These are phyloP conservation scores for Aphelocoma californica DNA, from an alignment of 2,797 vertebrate genomes.

Conservation along the genomic window DNA sequence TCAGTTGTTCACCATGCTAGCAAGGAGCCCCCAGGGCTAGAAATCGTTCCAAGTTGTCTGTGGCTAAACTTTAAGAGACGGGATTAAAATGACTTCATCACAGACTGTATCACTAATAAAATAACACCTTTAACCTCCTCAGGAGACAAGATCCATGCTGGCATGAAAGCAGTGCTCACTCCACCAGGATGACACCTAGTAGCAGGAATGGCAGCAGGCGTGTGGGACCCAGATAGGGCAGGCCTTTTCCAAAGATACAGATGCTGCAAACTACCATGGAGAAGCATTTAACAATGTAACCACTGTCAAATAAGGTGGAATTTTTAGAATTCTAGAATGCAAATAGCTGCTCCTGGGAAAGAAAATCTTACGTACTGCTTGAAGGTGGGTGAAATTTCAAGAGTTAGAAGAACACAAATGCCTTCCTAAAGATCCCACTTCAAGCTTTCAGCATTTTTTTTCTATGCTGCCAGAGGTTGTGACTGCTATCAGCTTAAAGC, in stretches of 20 bases:
- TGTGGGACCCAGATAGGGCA: not conserved
- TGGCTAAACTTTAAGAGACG: not conserved
- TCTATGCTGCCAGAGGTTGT: not conserved
- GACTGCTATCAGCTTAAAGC: not conserved
- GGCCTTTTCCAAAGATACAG: not conserved
- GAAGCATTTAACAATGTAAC: not conserved
- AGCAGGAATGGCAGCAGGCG: not conserved
- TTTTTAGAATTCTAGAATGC: not conserved
- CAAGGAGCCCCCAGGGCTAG: fast-evolving
- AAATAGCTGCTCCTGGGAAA: not conserved
- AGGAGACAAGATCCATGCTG: not conserved
- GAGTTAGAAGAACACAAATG: not conserved
- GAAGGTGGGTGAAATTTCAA: not conserved
- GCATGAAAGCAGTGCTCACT: not conserved
- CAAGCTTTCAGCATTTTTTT: not conserved
- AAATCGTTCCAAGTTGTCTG: not conserved
- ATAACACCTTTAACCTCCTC: not conserved
- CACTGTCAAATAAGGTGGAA: not conserved
- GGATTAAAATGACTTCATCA: not conserved
- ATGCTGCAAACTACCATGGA: not conserved
- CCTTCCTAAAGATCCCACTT: not conserved
- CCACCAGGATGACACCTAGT: not conserved
- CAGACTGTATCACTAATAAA: not conserved
- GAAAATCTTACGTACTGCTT: not conserved
- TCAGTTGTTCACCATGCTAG: not conserved